Evolutionary conservation across 2,113 vertebrate genomes (phyloP), one percentile per base, ranked within the genome.

Genomic region (Blennius ocellaris): DNA sequence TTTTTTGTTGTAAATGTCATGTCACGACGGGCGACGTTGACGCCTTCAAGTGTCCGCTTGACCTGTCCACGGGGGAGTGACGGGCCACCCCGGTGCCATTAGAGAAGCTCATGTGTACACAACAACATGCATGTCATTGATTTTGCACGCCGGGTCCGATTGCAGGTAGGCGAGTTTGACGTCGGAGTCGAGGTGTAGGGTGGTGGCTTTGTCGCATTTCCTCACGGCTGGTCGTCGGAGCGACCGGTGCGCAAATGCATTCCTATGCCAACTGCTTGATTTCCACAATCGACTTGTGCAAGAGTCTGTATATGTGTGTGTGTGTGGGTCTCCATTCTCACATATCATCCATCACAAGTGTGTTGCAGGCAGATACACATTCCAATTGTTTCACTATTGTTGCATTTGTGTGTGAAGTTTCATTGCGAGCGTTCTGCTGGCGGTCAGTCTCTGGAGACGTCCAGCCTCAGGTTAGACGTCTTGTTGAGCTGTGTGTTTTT

Each of bases 201-300:
- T 89, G 89, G 86, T 87, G 89, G 86, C 88, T 89, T 80, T 91
- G 81, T 69, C 72, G 89, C 87, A 86, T 88, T 88, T 86, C 69
- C 73, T 16, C 40, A 60, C 2, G 38, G 45, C 75, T 80, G 65
- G 80, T 85, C 83, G 86, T 87, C 83, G 81, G 68, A 87, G 82
- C 17, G 39, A 82, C 78, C 1, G 3, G 60, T 72, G 80, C 15
- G 15, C 52, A 66, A 64, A 67, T 77, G 73, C 79, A 78, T 86
- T 87, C 59, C 65, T 78, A 15, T 80, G 77, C 65, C 77, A 80
- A 77, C 61, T 72, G 57, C 83, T 87, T 72, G 44, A 74, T 69
- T 70, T 75, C 63, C 45, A 68, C 52, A 30, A 30, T 65, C 17
- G 8, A 54, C n/a, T 11, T 15, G 7, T 52, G 21, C 60, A 11